These are phyloP conservation scores for Trochalopteron elliotii DNA, from an alignment of 2,113 vertebrate species.

Conservation along the genomic window DNA sequence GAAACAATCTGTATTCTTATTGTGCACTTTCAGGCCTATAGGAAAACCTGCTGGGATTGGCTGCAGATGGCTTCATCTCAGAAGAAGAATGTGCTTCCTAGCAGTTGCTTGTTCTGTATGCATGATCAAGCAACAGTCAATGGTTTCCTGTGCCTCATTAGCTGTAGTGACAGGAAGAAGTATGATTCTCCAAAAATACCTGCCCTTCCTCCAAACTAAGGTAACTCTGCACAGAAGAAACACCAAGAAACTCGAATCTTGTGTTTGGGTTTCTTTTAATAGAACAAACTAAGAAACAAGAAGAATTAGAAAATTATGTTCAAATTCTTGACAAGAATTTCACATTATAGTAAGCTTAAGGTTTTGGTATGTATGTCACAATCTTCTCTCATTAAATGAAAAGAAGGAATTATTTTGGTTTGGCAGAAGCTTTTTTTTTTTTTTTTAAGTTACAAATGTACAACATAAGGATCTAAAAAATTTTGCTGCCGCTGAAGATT, in stretches of 20 bases:
- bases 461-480: neutral
- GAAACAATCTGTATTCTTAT: slow-evolving; percentile 64
- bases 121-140: slow-evolving; percentile 82
- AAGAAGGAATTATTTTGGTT: neutral
- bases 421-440: neutral
- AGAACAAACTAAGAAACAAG: neutral
- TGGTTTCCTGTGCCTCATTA: slow-evolving; percentile 86
- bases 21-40: slow-evolving; percentile 30
- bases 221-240: slow-evolving; percentile 59
- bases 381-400: neutral
- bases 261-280: neutral
- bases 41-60: slow-evolving; percentile 68
- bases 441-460: neutral
- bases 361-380: neutral
- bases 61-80: slow-evolving; percentile 70
- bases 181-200: slow-evolving; percentile 72
- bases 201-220: slow-evolving; percentile 71
- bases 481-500: neutral
- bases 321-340: neutral
- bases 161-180: slow-evolving; percentile 80
- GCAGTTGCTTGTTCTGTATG: slow-evolving; percentile 78
- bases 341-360: neutral
- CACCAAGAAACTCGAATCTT: slow-evolving; percentile 26
- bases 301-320: neutral
- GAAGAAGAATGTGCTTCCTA: slow-evolving; percentile 69